Conservation (phyloP, 2,797 vertebrate species). For the Diplodus sargus region DNA sequence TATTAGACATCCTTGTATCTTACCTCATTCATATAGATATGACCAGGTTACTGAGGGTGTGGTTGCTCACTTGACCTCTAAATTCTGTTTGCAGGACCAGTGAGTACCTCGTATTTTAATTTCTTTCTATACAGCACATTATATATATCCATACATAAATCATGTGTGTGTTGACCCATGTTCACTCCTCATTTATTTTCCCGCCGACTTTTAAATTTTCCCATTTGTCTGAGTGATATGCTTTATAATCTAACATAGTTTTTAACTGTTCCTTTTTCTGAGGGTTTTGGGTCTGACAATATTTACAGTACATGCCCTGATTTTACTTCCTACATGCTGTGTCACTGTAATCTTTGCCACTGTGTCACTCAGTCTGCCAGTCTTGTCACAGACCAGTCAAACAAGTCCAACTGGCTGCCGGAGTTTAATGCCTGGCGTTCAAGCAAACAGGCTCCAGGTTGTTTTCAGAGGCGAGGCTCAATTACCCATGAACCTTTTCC, state of each 20-base stretch:
- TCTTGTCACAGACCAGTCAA: slow-evolving; percentile 52
- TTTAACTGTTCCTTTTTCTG: slow-evolving; percentile 30
- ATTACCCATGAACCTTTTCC: background rate
- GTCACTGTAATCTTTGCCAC: slow-evolving; percentile 48
- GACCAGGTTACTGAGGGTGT: slow-evolving; percentile 56
- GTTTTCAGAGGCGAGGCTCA: slow-evolving; percentile 17
- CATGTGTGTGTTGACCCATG: slow-evolving; percentile 1
- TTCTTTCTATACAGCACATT: slow-evolving; percentile 36
- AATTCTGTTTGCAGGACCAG: slow-evolving; percentile 29
- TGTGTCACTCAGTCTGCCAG: slow-evolving; percentile 29
- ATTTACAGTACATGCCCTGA: slow-evolving; percentile 46
- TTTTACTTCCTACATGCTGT: slow-evolving; percentile 47
- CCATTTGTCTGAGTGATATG: slow-evolving; percentile 45
- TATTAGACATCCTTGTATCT: slow-evolving; percentile 59
- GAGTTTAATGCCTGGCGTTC: slow-evolving; percentile 1
- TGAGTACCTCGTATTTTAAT: slow-evolving; percentile 41
- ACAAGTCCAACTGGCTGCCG: slow-evolving; percentile 55
- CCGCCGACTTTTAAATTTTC: slow-evolving; percentile 36
- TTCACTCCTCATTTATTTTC: slow-evolving; percentile 36
- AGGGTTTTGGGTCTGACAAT: slow-evolving; percentile 33
- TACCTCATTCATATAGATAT: slow-evolving; percentile 74
- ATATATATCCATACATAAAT: slow-evolving; percentile 38
- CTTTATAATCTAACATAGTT: slow-evolving; percentile 44
- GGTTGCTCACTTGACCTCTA: slow-evolving; percentile 32
- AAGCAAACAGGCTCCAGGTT: background rate